Conservation (phyloP, 2,113 vertebrate genomes). For the Ciconia stormi region DNA sequence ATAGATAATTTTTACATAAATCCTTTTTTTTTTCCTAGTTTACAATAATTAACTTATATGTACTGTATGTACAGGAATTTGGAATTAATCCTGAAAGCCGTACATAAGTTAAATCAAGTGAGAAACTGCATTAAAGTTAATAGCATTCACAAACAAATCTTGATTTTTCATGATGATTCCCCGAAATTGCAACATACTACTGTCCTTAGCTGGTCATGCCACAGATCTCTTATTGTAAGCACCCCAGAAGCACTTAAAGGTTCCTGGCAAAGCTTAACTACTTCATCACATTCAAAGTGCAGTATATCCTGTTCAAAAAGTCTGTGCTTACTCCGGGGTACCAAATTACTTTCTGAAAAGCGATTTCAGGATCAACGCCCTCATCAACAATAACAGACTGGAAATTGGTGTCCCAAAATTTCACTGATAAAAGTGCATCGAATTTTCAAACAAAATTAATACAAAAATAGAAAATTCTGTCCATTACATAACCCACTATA, state of each 20-base stretch:
- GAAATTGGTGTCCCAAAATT: not conserved
- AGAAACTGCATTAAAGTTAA: not conserved
- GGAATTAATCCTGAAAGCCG: not conserved
- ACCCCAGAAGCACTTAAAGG: not conserved
- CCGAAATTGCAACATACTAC: not conserved
- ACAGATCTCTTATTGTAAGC: not conserved
- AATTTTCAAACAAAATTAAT: not conserved
- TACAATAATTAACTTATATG: not conserved
- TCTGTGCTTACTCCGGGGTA: not conserved
- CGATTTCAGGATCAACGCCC: not conserved
- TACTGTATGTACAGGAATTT: not conserved
- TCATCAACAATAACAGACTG: not conserved
- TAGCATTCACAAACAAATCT: not conserved
- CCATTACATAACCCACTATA: not conserved
- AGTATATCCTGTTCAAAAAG: not conserved
- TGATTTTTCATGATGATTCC: not conserved
- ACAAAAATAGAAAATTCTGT: not conserved
- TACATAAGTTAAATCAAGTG: not conserved
- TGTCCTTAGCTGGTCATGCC: not conserved
- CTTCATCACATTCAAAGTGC: not conserved
- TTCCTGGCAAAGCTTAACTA: not conserved
- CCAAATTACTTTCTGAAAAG: not conserved
- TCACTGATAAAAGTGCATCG: not conserved
- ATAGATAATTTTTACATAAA: not conserved
- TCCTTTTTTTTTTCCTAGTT: not conserved